phyloP scores from a whole-genome alignment of 1,140 invertebrate genomes.

The Zaprionus kolodkinae region DNA sequence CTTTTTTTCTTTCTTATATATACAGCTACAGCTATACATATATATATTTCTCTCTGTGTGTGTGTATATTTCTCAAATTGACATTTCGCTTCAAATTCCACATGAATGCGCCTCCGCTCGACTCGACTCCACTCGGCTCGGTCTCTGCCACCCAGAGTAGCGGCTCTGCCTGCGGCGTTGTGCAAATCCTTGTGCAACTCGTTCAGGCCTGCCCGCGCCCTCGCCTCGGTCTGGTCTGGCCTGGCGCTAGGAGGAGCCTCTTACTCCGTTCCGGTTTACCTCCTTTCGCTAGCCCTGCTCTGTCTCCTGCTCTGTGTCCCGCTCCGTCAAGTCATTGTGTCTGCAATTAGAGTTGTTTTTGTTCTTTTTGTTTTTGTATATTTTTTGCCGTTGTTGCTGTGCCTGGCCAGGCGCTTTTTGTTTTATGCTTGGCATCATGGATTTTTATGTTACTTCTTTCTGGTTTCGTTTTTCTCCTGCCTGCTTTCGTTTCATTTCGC shows the following conservation, averaged over 20 bases:
- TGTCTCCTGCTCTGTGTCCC: slow-evolving; percentile 16
- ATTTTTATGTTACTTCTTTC: slow-evolving; percentile 82
- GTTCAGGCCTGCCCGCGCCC: slow-evolving; percentile 45
- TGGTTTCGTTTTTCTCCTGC: slow-evolving; percentile 60
- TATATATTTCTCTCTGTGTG: slow-evolving; percentile 21
- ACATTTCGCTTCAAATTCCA: slow-evolving; percentile 82
- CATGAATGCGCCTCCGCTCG: slow-evolving; percentile 71
- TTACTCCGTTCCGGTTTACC: slow-evolving; percentile 43
- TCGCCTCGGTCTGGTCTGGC: background rate
- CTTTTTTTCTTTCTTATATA: slow-evolving; percentile 15
- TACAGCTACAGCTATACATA: slow-evolving; percentile 22
- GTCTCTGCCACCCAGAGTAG: slow-evolving; percentile 68
- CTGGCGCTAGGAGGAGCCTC: slow-evolving; percentile 47
- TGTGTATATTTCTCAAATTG: slow-evolving; percentile 68
- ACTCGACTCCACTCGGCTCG: slow-evolving; percentile 36
- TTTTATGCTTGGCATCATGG: slow-evolving; percentile 79
- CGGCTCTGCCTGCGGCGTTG: slow-evolving; percentile 67
- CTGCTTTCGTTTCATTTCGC: slow-evolving; percentile 48
- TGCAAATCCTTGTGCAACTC: slow-evolving; percentile 81
- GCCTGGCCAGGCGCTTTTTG: slow-evolving; percentile 75
- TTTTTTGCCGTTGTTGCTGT: slow-evolving; percentile 55
- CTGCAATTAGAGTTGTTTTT: slow-evolving; percentile 82
- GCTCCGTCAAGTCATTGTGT: slow-evolving; percentile 71
- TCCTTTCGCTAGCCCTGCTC: slow-evolving; percentile 2
- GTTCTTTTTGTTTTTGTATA: slow-evolving; percentile 66